Percentiles rank a stretch among this genome's conserved stretches.
phyloP scores from a whole-genome alignment of 1,140 invertebrate genomes.

The Brachionus manjavacas region DNA sequence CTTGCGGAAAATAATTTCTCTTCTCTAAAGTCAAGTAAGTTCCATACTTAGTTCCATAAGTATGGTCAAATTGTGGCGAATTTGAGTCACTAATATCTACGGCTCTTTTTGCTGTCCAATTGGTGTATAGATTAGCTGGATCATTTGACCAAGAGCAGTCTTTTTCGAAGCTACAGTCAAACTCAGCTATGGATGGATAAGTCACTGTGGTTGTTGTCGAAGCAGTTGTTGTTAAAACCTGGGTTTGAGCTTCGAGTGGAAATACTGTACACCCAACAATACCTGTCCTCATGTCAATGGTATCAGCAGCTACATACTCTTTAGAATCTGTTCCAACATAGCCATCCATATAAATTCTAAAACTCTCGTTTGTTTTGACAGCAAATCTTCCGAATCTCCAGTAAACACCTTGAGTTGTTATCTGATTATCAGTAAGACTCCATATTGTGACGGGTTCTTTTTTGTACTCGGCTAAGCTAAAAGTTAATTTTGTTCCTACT shows the following conservation, averaged over 20 bases:
- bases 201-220: neutral
- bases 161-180: constrained; percentile 9
- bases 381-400: constrained; percentile 17
- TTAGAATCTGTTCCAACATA: constrained; percentile 9
- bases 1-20: neutral
- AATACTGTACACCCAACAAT: neutral
- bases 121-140: neutral
- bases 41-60: constrained; percentile 50
- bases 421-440: neutral
- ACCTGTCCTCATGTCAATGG: neutral
- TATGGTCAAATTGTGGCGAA: constrained; percentile 60
- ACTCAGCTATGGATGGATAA: neutral
- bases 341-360: constrained; percentile 7
- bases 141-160: neutral
- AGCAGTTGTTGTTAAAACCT: neutral
- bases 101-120: neutral
- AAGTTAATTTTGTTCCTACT: neutral
- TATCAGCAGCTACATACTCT: neutral
- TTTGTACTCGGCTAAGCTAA: neutral
- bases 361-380: constrained; percentile 13
- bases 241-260: neutral
- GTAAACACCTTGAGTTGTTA: neutral
- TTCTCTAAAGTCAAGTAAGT: constrained; percentile 46
- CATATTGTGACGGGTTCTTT: neutral
- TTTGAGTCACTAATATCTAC: neutral